Conservation (phyloP, 2,888 invertebrate genomes). For the Pseudococcus viburni region DNA sequence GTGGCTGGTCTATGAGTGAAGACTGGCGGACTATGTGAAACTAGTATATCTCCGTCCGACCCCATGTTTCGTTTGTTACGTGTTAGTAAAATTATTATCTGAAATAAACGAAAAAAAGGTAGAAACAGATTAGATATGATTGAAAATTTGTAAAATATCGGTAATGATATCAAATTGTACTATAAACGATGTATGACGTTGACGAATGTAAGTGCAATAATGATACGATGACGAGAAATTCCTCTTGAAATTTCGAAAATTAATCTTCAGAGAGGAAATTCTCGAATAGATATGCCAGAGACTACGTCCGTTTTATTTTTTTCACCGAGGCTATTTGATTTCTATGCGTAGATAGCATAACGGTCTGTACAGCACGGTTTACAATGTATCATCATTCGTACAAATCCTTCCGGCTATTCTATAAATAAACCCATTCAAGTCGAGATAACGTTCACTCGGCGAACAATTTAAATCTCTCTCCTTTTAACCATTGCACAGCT, state of each 20-base stretch:
- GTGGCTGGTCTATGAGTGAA: constrained; percentile 79
- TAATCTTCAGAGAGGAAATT: not conserved
- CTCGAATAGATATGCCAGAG: not conserved
- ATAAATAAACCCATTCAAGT: constrained; percentile 31
- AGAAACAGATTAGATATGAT: not conserved
- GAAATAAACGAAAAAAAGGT: not conserved
- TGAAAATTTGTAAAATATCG: not conserved
- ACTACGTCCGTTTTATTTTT: not conserved
- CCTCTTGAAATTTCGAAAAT: not conserved
- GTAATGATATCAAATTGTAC: not conserved
- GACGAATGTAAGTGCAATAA: not conserved
- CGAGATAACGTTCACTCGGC: constrained; percentile 8
- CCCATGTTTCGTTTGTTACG: constrained; percentile 25
- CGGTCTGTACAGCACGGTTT: not conserved
- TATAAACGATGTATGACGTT: not conserved
- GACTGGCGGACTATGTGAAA: constrained; percentile 77
- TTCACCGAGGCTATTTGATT: not conserved
- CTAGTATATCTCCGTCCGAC: constrained; percentile 69
- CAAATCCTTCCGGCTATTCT: constrained; percentile 44
- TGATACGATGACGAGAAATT: not conserved
- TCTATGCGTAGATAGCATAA: not conserved
- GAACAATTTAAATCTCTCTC: constrained; percentile 26
- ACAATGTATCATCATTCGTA: not conserved
- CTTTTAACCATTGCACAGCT: not conserved
- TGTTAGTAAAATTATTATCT: constrained; percentile 39